Evolutionary conservation across 2,113 vertebrate genomes (phyloP).

Genomic region (Chlamydotis undulata): DNA sequence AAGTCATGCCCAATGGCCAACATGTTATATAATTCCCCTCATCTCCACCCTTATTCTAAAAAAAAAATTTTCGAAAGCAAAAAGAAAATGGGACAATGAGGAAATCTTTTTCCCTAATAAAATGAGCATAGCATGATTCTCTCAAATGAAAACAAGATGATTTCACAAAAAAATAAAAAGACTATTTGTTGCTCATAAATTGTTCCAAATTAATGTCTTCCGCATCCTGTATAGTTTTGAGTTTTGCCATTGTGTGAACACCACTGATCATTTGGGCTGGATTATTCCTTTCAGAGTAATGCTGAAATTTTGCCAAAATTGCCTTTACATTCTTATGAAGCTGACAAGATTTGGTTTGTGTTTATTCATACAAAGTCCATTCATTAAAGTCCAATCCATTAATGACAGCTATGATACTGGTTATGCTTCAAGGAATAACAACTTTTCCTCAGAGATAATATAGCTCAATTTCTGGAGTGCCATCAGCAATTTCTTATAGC

Average conservation of each 20-base stretch:
- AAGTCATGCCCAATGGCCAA: background rate
- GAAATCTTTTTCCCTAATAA: background rate
- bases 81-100: background rate
- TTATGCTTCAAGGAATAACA: background rate
- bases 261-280: background rate
- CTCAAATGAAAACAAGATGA: slow-evolving; percentile 41
- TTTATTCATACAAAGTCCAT: background rate
- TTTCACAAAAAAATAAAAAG: background rate
- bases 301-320: background rate
- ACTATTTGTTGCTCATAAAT: background rate
- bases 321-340: background rate
- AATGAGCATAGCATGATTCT: background rate
- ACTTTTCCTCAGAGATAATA: background rate
- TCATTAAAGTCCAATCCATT: background rate
- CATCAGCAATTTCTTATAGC: background rate
- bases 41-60: background rate
- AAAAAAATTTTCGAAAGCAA: background rate
- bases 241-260: background rate
- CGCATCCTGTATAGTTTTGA: background rate
- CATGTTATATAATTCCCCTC: background rate
- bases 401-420: background rate
- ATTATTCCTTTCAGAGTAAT: background rate
- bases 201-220: slow-evolving; percentile 36
- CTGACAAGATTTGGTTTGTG: background rate
- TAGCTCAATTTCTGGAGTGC: background rate